Percentiles rank a stretch among this genome's conserved stretches.
phyloP scores from a whole-genome alignment of 2,797 vertebrate genomes.

The Sphenodon punctatus region DNA sequence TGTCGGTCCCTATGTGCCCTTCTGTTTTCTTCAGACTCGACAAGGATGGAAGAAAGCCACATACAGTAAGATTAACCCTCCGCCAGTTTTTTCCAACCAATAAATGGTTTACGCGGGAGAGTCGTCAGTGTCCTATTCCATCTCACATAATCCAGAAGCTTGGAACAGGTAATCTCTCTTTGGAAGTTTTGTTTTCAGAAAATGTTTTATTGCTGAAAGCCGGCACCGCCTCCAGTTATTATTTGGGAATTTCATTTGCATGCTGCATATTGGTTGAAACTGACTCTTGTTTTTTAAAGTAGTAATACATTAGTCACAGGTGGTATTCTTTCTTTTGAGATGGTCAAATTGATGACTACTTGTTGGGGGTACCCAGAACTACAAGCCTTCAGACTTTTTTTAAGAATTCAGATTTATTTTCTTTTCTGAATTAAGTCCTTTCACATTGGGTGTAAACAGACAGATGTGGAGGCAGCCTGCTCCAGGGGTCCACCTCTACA shows the following conservation, averaged over 20 bases:
- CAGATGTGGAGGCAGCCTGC: too few species aligned
- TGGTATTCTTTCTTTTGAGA: neutral
- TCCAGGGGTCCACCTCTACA: too few species aligned
- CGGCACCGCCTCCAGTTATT: too few species aligned
- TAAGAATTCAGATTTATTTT: neutral
- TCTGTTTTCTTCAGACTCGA: constrained; percentile 72
- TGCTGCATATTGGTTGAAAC: too few species aligned
- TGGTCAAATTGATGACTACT: neutral
- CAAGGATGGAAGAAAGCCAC: constrained; percentile 86
- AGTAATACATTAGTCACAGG: too few species aligned
- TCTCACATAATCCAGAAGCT: constrained; percentile 79
- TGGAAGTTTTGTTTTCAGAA: fast-evolving
- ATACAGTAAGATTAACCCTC: constrained; percentile 83
- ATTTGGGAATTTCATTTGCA: too few species aligned
- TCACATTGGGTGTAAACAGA: too few species aligned
- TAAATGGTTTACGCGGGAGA: constrained; percentile 84
- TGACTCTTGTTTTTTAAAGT: too few species aligned
- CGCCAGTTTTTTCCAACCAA: constrained; percentile 75
- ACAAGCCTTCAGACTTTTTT: too few species aligned
- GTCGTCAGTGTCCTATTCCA: constrained; percentile 88
- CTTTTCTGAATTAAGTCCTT: too few species aligned
- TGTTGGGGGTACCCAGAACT: neutral
- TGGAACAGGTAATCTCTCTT: constrained; percentile 71
- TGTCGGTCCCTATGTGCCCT: neutral
- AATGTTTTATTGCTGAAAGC: neutral